These are phyloP conservation scores for Drusus annulatus DNA, from an alignment of 1,140 invertebrate genomes.

Conservation along the genomic window DNA sequence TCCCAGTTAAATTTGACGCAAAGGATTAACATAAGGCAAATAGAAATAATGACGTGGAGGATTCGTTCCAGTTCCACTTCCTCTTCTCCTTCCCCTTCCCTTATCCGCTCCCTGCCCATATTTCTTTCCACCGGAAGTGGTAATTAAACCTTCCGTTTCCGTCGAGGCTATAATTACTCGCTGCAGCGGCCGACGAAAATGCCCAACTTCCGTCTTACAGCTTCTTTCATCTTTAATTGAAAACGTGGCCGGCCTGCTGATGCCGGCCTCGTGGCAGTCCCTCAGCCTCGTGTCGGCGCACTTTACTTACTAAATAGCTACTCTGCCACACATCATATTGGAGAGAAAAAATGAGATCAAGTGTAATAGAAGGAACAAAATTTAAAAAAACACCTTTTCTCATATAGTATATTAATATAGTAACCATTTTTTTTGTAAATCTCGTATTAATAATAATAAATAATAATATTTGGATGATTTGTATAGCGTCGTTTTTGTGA, in stretches of 20 bases:
- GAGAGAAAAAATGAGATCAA: no score
- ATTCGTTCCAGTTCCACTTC: no score
- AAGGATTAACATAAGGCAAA: no score
- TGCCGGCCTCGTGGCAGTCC: background rate
- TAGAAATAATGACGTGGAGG: no score
- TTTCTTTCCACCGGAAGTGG: slow-evolving; percentile 4
- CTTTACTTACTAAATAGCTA: slow-evolving; percentile 5
- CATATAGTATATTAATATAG: no score
- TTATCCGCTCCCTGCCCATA: background rate
- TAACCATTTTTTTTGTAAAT: no score
- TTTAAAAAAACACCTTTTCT: no score
- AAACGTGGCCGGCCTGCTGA: slow-evolving; percentile 19
- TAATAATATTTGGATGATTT: no score
- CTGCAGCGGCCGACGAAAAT: background rate
- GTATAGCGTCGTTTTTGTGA: no score
- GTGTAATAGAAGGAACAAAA: no score
- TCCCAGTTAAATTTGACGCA: no score
- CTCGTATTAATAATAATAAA: no score
- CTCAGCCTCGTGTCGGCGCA: background rate
- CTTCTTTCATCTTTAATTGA: slow-evolving; percentile 32
- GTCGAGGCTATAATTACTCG: slow-evolving; percentile 2
- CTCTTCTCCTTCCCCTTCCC: background rate
- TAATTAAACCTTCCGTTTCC: slow-evolving; percentile 32
- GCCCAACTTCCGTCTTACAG: slow-evolving; percentile 7
- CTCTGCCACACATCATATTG: background rate